phyloP scores from a whole-genome alignment of 2,888 invertebrate genomes.

The Cinara cedri region DNA sequence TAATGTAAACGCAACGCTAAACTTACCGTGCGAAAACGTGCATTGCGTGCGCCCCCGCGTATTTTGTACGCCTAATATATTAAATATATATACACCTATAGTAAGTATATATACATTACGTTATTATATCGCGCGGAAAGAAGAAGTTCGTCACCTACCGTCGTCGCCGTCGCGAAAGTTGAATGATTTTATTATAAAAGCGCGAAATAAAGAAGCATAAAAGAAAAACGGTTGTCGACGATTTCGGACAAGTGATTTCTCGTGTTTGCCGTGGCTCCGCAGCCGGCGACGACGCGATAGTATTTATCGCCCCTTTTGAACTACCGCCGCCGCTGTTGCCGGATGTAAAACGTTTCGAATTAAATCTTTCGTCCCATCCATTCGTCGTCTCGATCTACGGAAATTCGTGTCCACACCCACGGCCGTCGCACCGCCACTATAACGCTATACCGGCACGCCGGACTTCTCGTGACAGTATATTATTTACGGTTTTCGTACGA shows the following conservation, averaged over 20 bases:
- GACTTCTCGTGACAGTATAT: too few species aligned
- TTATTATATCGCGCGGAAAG: too few species aligned
- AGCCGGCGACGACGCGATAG: not conserved
- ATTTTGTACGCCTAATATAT: not conserved
- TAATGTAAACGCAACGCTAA: conserved; percentile 10
- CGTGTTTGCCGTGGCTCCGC: conserved; percentile 10
- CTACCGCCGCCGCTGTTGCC: not conserved
- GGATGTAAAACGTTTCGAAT: conserved; percentile 33
- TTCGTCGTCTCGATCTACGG: not conserved
- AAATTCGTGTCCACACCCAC: conserved; percentile 14
- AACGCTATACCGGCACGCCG: not conserved
- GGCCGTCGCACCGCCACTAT: not conserved
- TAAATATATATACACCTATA: too few species aligned
- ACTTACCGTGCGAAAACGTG: conserved; percentile 50
- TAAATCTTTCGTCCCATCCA: conserved; percentile 26
- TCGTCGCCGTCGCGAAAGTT: not conserved
- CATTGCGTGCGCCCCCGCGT: conserved; percentile 26
- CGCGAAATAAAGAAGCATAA: not conserved
- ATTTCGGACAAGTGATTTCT: conserved; percentile 55
- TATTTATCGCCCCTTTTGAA: not conserved
- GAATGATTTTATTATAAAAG: not conserved
- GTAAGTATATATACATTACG: too few species aligned
- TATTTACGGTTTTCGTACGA: too few species aligned
- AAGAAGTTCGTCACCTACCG: too few species aligned
- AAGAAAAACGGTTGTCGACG: conserved; percentile 45